phyloP scores from a whole-genome alignment of 2,113 vertebrate species.

The Nestor notabilis region DNA sequence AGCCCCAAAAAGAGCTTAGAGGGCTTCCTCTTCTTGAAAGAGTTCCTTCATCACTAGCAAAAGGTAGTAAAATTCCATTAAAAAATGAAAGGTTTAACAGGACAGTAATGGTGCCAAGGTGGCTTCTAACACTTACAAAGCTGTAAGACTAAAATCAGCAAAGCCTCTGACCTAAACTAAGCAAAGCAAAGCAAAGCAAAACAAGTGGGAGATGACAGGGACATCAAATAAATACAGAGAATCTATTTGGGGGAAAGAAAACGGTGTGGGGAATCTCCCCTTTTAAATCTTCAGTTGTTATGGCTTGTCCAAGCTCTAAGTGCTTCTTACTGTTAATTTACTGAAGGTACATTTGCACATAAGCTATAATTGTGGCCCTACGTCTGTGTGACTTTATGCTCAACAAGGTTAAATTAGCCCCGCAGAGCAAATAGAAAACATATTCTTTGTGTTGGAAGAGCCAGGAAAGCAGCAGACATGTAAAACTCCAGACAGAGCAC shows the following conservation, averaged over 20 bases:
- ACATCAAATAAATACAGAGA: neutral
- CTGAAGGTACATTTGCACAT: neutral
- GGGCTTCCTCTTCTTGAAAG: neutral
- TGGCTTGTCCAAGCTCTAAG: neutral
- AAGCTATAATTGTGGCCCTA: neutral
- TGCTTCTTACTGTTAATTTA: neutral
- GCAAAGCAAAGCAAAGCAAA: slow-evolving; percentile 1
- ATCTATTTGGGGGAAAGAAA: too few relatives aligned
- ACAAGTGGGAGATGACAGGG: neutral
- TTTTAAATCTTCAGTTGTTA: neutral
- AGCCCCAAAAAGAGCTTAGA: neutral
- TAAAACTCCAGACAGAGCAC: neutral
- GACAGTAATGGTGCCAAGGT: neutral
- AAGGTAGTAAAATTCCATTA: neutral
- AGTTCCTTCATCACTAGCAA: neutral
- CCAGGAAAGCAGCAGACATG: neutral
- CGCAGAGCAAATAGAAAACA: neutral
- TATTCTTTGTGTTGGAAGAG: neutral
- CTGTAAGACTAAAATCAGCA: neutral
- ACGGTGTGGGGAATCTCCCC: neutral
- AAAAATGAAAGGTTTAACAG: neutral
- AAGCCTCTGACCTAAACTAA: neutral
- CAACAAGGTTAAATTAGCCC: neutral
- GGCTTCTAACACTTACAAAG: neutral
- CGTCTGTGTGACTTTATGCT: neutral